Evolutionary conservation across 2,113 vertebrate species (phyloP).

Genomic region (Etia nguti): DNA sequence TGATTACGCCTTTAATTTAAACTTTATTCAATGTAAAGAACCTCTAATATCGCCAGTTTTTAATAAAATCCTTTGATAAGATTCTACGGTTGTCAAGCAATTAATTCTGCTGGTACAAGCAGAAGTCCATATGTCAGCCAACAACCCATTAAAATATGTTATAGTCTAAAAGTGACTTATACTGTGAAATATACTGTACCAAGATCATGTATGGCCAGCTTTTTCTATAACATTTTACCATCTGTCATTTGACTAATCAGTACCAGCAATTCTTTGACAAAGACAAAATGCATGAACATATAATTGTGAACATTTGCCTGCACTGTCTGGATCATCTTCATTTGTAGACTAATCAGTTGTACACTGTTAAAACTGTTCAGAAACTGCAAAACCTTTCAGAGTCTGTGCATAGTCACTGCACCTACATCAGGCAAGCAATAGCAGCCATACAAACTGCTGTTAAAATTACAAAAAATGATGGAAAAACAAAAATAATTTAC

Average conservation of each 20-base stretch:
- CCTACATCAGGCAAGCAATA: background rate
- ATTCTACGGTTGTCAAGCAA: background rate
- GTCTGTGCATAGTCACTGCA: background rate
- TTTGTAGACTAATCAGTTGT: background rate
- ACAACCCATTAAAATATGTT: background rate
- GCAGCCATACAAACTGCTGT: background rate
- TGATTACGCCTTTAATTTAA: background rate
- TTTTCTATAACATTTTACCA: background rate
- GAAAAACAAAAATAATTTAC: background rate
- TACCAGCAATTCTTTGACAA: background rate
- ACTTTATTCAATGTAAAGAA: background rate
- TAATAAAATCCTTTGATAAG: background rate
- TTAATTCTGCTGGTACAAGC: background rate
- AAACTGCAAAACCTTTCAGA: background rate
- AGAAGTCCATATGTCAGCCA: background rate
- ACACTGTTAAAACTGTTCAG: background rate
- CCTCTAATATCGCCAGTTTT: background rate
- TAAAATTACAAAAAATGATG: background rate
- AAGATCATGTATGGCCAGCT: background rate
- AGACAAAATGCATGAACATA: background rate
- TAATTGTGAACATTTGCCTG: background rate
- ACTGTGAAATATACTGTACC: background rate
- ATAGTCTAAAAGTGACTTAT: background rate
- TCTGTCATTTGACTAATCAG: background rate
- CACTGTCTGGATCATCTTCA: background rate